Base-by-base conservation (phyloP, 2,113 vertebrate genomes). In the Colistium nudipinnis region DNA sequence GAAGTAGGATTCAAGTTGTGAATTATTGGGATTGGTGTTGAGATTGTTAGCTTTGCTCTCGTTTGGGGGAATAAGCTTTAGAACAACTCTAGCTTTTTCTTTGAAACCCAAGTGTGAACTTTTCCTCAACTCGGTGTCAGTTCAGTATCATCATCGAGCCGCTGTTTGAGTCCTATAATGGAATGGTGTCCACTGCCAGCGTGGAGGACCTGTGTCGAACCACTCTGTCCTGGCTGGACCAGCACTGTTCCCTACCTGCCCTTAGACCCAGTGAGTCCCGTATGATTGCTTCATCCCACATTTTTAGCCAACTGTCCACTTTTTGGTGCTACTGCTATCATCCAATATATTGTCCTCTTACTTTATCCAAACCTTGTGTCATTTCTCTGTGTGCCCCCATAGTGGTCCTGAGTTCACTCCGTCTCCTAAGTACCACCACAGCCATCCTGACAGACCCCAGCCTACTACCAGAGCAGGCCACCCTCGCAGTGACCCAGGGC, bases 71-170 rank as follows among this genome's bases (percentile, higher is more conserved):
- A 28, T 28, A 31, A 31, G 16, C 48, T 51, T 28, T 28, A 28
- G 8, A 52, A 25, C 10, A 45, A 45, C 19, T 14, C 10, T 4
- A n/a, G 27, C 24, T 30, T 52, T 7, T 20, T 16, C 14, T 28
- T 28, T 17, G 13, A 48, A 48, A 28, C 47, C 16, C 47, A 36
- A 25, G 27, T 0, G 49, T 16, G 25, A 44, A 24, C 10, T 25
- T 76, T 45, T 93, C 93, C 94, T 97, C 90, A 94, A 94, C 92
- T 68, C 62, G 1, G 17, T 43, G 28, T 52, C 88, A 99, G 98
- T 99, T 99, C 92, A 98, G 97, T 44, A 83, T 98, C 80, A 94
- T 99, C 84, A 96, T 99, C 43, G 94, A 96, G 56, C 98, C 98
- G 0, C 91, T 99, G 64, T 99, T 99, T 0, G 98, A 99, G 85